Evolutionary conservation across 2,797 vertebrate species (phyloP), one percentile per base, ranked within the genome.

Genomic region (Periophthalmus magnuspinnatus): DNA sequence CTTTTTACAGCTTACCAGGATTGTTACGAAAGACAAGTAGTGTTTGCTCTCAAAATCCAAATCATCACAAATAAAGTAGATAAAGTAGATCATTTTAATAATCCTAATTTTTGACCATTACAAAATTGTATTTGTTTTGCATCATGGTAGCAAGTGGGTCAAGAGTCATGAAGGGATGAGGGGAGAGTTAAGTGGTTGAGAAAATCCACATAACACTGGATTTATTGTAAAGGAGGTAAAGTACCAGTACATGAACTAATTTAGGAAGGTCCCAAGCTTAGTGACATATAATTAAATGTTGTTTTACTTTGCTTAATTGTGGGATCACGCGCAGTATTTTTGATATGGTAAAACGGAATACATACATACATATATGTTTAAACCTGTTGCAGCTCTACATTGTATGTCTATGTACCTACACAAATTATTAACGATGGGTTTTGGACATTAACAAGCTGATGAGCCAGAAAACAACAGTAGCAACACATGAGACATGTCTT

Each of bases 401-500:
- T 32, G 10, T 50, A 59, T 16, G 34, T 19, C 57, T 21, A 41
- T 38, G 6, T 28, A 54, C 10, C 32, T 33, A 28, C 8, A 36
- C 62, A 19, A 19, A 11, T 32, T 5, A 32, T 32, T 32, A 57
- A 68, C 56, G 7, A 14, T 60, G 38, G 0, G 45, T 33, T 73
- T 32, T 71, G 68, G 22, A 17, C 2, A 52, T 7, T n/a, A 61
- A 16, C 38, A 33, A 57, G 45, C 54, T 59, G 24, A 63, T 47
- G 38, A 45, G 9, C 38, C 16, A 32, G 8, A 81, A 76, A 84
- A 81, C 57, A 79, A 76, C 81, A 83, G 77, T 79, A 82, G 88
- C 84, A 88, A 83, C 76, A 89, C 83, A 83, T 75, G 81, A 86
- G 87, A 75, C 77, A 28, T 69, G 72, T 79, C 86, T 82, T 76